phyloP scores from a whole-genome alignment of 2,797 vertebrate species.

The Platyrinchus mystaceus region DNA sequence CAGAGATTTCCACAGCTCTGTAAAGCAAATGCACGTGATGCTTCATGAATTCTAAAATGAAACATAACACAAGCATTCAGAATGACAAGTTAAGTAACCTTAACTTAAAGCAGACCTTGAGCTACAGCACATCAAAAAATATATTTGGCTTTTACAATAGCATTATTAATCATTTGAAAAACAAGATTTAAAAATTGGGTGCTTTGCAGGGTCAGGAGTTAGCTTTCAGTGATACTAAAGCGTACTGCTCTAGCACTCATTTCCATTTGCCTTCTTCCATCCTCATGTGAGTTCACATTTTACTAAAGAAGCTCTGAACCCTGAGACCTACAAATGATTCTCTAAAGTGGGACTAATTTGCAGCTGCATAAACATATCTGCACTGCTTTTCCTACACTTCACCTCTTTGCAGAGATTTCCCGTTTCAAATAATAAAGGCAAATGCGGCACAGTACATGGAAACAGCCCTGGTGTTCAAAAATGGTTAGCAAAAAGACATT shows the following conservation, averaged over 20 bases:
- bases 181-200: not conserved
- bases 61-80: slow-evolving; percentile 23
- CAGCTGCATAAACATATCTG: not conserved
- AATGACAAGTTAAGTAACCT: slow-evolving; percentile 50
- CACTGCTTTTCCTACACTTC: not conserved
- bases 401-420: not conserved
- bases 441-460: not conserved
- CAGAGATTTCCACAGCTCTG: not conserved
- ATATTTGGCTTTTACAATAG: not conserved
- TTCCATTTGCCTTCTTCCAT: not conserved
- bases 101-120: slow-evolving; percentile 48
- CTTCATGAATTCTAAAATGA: not conserved
- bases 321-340: not conserved
- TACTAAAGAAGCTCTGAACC: not conserved
- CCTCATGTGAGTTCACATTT: not conserved
- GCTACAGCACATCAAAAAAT: not conserved
- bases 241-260: not conserved
- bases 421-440: not conserved
- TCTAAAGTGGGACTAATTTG: not conserved
- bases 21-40: not conserved
- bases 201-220: not conserved
- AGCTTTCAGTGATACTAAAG: not conserved
- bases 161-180: slow-evolving; percentile 12
- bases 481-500: not conserved
- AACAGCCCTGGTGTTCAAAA: not conserved